Evolutionary conservation across 2,888 invertebrate species (phyloP).

Genomic region (Seira ritae): DNA sequence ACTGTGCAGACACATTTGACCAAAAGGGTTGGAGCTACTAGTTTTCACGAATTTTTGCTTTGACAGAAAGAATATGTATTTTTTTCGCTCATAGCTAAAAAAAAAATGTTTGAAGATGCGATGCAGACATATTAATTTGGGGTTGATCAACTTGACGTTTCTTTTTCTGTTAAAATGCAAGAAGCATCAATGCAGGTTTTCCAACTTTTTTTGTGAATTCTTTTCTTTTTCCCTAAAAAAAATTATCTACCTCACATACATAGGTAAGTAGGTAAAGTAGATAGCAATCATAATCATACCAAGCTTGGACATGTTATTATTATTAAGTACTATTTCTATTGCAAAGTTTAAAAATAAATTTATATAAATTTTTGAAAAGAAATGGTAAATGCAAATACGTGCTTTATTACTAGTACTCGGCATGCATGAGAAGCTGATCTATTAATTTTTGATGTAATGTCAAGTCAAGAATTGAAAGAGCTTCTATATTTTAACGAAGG

Average conservation of each 20-base stretch:
- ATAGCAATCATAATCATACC: too few species aligned
- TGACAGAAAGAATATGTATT: conserved; percentile 56
- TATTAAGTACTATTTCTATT: conserved; percentile 31
- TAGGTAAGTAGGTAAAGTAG: too few species aligned
- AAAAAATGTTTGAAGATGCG: conserved; percentile 41
- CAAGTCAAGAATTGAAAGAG: conserved; percentile 52
- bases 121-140: conserved; percentile 65
- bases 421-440: conserved; percentile 13
- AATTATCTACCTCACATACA: background rate
- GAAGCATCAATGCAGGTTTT: conserved; percentile 63
- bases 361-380: background rate
- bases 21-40: conserved; percentile 58
- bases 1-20: conserved; percentile 26
- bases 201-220: conserved; percentile 50
- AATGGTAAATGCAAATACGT: background rate
- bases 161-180: conserved; percentile 23
- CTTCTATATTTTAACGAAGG: background rate
- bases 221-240: background rate
- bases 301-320: background rate
- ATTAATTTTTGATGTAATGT: conserved; percentile 49
- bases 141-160: conserved; percentile 62
- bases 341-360: conserved; percentile 3
- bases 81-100: conserved; percentile 51
- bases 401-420: background rate
- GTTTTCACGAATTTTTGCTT: conserved; percentile 50